A percentile compares a stretch with the other conserved stretches of the same genome.
These are phyloP conservation scores for Ascaphus truei DNA, from an alignment of 2,113 vertebrate genomes.

Conservation along the genomic window DNA sequence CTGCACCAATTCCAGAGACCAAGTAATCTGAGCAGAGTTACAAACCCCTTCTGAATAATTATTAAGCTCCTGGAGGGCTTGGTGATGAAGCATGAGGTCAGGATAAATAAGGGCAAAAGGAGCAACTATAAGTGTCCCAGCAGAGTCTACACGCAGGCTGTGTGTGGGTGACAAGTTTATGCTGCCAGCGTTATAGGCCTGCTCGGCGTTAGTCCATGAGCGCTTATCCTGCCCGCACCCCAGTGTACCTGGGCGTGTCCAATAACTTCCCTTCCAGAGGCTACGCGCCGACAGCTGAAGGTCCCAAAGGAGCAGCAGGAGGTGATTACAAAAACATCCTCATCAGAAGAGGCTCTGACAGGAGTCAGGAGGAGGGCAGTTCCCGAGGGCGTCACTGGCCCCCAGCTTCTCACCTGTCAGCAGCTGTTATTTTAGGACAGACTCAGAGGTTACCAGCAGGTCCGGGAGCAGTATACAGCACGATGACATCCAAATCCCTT, in stretches of 20 bases:
- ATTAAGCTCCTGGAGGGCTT: no score
- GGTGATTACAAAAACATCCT: conserved; percentile 70
- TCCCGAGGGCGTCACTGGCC: conserved; percentile 44
- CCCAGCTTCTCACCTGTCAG: conserved; percentile 38
- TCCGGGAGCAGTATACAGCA: no score
- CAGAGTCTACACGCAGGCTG: no score
- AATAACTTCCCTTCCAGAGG: conserved; percentile 70
- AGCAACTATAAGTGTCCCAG: no score
- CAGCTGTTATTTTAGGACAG: no score
- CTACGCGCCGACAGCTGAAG: conserved; percentile 59
- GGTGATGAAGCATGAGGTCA: no score
- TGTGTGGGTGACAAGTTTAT: conserved; percentile 27
- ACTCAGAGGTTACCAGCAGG: no score
- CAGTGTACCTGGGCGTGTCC: conserved; percentile 48
- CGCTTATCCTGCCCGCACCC: conserved; percentile 40
- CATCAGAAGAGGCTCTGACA: conserved; percentile 62
- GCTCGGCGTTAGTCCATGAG: conserved; percentile 55
- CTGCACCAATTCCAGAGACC: no score
- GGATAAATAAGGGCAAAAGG: no score
- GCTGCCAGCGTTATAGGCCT: conserved; percentile 54
- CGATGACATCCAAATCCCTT: no score
- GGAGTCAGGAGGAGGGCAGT: conserved; percentile 70
- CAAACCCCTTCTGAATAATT: no score
- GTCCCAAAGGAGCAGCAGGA: conserved; percentile 57
- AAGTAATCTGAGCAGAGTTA: no score